Evolutionary conservation across 2,888 invertebrate genomes (phyloP).

Genomic region (Colletes collaris): DNA sequence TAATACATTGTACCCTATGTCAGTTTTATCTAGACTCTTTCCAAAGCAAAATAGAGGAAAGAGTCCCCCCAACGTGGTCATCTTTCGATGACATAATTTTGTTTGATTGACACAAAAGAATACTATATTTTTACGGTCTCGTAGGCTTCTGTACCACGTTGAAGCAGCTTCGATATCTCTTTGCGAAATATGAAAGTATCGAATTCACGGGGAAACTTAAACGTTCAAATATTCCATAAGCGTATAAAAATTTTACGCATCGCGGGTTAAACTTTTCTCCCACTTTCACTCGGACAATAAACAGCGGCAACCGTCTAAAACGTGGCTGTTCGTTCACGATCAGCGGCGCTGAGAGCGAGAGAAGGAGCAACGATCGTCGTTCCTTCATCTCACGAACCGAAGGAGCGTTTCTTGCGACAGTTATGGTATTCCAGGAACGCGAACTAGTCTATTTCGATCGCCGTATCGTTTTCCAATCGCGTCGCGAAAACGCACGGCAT

Average conservation of each 20-base stretch:
- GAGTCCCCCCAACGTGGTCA: too few relatives aligned
- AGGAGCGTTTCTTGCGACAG: constrained; percentile 49
- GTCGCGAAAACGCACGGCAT: constrained; percentile 7
- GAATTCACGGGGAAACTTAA: not conserved
- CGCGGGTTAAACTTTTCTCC: constrained; percentile 34
- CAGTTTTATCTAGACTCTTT: too few relatives aligned
- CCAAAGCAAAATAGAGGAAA: too few relatives aligned
- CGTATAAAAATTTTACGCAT: constrained; percentile 47
- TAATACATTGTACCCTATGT: too few relatives aligned
- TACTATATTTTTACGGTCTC: not conserved
- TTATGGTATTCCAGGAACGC: constrained; percentile 51
- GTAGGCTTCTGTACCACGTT: too few relatives aligned
- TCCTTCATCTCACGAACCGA: constrained; percentile 18
- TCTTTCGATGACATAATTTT: too few relatives aligned
- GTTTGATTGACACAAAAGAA: too few relatives aligned
- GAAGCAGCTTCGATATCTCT: too few relatives aligned
- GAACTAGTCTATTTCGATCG: constrained; percentile 37
- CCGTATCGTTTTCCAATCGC: constrained; percentile 43
- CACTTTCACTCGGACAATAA: constrained; percentile 46
- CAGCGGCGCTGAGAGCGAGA: not conserved
- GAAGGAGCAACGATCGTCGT: constrained; percentile 6
- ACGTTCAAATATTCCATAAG: constrained; percentile 18
- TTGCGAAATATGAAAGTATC: not conserved
- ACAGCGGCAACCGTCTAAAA: not conserved
- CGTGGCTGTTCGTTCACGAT: constrained; percentile 4